Conservation (phyloP, 2,113 vertebrate species). For the Dolichallabes microphthalmus region DNA sequence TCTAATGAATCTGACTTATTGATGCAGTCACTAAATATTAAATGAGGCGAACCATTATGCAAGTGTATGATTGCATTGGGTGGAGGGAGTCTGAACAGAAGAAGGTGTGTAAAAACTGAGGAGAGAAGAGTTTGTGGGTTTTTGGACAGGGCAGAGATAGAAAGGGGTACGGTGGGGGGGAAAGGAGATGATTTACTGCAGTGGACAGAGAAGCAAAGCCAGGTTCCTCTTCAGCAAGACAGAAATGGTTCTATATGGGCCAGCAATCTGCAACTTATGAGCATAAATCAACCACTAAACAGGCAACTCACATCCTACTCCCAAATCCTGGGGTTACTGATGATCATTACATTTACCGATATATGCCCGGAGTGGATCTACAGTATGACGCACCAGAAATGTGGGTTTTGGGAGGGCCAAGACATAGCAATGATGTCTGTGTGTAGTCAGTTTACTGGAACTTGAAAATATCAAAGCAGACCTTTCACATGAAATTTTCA, state of each 20-base stretch:
- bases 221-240: conserved; percentile 35
- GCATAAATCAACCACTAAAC: conserved; percentile 57
- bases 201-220: conserved; percentile 11
- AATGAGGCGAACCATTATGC: not conserved
- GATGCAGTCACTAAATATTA: not conserved
- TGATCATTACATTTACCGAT: conserved; percentile 23
- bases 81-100: not conserved
- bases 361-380: not conserved
- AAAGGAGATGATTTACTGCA: conserved; percentile 47
- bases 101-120: not conserved
- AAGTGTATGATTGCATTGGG: conserved; percentile 11
- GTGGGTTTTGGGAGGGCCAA: not conserved
- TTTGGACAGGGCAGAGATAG: conserved; percentile 26
- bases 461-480: conserved; percentile 9
- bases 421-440: not conserved
- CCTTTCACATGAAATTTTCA: not conserved
- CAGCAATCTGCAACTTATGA: conserved; percentile 44
- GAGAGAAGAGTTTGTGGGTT: not conserved
- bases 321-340: conserved; percentile 35
- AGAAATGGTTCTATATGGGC: conserved; percentile 34
- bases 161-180: not conserved
- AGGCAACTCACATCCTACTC: conserved; percentile 34
- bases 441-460: conserved; percentile 2
- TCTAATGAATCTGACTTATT: not conserved
- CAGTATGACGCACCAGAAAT: conserved; percentile 10